These are phyloP conservation scores for Liparis tanakae DNA, from an alignment of 2,797 vertebrate genomes.

Conservation along the genomic window DNA sequence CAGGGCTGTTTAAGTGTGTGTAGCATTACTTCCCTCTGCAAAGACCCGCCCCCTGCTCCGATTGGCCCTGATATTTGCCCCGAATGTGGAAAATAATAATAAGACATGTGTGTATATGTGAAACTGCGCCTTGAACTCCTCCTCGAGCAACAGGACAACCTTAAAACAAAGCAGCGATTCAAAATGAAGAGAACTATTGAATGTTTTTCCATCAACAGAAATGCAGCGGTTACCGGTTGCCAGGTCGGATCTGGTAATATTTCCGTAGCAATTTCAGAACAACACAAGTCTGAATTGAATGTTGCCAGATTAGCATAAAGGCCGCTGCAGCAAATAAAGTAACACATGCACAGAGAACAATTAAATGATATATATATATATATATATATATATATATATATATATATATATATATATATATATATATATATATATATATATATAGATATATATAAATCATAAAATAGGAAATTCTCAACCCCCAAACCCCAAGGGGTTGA, in stretches of 20 bases:
- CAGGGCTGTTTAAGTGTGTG: neutral
- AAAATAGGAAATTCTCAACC: too few species aligned
- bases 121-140: neutral
- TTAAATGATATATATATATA: too few species aligned
- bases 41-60: neutral
- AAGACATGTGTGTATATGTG: neutral
- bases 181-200: neutral
- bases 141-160: neutral
- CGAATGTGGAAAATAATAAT: neutral
- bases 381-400: too few species aligned
- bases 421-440: too few species aligned
- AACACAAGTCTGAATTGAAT: neutral
- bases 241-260: neutral
- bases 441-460: too few species aligned
- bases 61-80: neutral
- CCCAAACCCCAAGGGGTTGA: too few species aligned
- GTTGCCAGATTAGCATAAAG: neutral
- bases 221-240: neutral
- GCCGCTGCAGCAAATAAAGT: neutral
- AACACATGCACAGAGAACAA: neutral
- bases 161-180: neutral
- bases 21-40: neutral
- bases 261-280: neutral
- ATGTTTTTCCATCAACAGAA: neutral
- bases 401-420: too few species aligned